Evolutionary conservation across 2,888 invertebrate genomes (phyloP).

Genomic region (Hyalella azteca): DNA sequence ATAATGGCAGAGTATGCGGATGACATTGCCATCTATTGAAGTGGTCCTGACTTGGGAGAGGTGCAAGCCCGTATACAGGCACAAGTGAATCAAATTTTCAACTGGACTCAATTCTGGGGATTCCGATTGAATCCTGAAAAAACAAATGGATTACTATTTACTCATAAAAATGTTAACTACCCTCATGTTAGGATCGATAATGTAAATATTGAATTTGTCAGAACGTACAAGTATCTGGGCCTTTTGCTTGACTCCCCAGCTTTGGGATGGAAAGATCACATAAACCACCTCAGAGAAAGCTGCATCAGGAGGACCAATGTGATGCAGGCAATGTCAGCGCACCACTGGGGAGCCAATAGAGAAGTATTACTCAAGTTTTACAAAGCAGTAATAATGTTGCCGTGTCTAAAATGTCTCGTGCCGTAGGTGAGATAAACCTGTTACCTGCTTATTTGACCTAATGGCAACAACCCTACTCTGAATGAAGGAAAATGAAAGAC

Average conservation of each 20-base stretch:
- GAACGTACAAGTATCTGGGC: neutral
- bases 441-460: too few relatives aligned
- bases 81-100: neutral
- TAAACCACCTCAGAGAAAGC: neutral
- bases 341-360: slow-evolving; percentile 13
- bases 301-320: neutral
- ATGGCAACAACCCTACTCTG: too few relatives aligned
- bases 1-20: slow-evolving; percentile 3
- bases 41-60: neutral
- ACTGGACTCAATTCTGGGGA: neutral
- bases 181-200: neutral
- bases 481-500: too few relatives aligned
- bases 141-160: neutral
- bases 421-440: too few relatives aligned
- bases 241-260: neutral
- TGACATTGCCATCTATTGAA: neutral
- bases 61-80: neutral
- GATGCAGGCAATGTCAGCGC: neutral
- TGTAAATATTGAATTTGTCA: neutral
- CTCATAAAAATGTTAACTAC: neutral
- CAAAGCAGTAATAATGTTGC: too few relatives aligned
- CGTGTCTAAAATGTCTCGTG: too few relatives aligned
- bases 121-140: neutral
- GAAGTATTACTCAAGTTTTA: neutral
- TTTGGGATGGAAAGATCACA: neutral